Percentiles rank a stretch among this genome's conserved stretches.
These are phyloP conservation scores for Sandelia bainsii DNA, from an alignment of 2,797 vertebrate species.

Conservation along the genomic window DNA sequence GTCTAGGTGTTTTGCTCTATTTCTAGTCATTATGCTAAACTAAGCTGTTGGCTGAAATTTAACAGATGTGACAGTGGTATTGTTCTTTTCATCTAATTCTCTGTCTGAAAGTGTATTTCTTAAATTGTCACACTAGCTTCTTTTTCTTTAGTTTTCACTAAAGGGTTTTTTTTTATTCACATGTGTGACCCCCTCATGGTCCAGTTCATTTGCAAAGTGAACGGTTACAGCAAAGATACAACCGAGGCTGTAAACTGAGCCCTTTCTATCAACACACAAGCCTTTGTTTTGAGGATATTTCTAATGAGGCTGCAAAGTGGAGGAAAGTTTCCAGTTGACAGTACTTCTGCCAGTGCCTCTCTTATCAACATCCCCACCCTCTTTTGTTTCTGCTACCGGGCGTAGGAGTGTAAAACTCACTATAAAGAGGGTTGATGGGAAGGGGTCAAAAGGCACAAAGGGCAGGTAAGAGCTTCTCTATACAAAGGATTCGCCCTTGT, in stretches of 20 bases:
- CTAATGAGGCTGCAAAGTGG: slow-evolving; percentile 37
- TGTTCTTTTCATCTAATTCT: slow-evolving; percentile 9
- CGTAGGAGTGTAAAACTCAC: slow-evolving; percentile 92
- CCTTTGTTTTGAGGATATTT: slow-evolving; percentile 32
- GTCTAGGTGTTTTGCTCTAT: background rate
- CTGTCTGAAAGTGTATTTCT: background rate
- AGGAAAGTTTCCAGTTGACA: slow-evolving; percentile 42
- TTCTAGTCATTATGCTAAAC: background rate
- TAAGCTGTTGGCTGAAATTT: background rate
- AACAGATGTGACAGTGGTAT: background rate
- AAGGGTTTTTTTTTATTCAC: background rate
- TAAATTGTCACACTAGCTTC: background rate
- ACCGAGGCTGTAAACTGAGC: slow-evolving; percentile 10
- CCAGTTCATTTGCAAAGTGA: slow-evolving; percentile 7
- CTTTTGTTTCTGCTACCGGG: slow-evolving; percentile 88
- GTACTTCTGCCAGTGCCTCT: slow-evolving; percentile 37
- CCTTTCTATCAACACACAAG: slow-evolving; percentile 19
- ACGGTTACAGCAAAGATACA: slow-evolving; percentile 1
- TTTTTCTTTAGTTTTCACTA: background rate
- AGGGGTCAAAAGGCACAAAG: slow-evolving; percentile 85
- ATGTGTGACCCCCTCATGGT: background rate
- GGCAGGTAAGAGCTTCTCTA: slow-evolving; percentile 89
- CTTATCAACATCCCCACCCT: slow-evolving; percentile 75
- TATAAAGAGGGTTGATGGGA: slow-evolving; percentile 93
- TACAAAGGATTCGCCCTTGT: slow-evolving; percentile 78